Percentiles rank a stretch among this genome's conserved stretches.
phyloP scores from a whole-genome alignment of 2,113 vertebrate species.

The Zosterops borbonicus region DNA sequence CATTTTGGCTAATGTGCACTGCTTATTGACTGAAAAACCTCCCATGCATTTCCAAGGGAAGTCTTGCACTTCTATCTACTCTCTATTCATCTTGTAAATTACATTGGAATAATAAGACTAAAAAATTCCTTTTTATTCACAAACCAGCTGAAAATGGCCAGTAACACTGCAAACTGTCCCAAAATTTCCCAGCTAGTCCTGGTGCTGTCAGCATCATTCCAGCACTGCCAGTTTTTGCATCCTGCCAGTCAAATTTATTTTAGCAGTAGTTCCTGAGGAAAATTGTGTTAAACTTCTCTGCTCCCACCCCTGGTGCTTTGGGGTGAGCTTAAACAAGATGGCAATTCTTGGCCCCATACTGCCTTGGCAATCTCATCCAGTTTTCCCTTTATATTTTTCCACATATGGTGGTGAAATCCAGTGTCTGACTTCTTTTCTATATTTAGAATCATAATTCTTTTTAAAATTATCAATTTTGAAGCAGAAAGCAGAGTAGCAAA shows the following conservation, averaged over 20 bases:
- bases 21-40: background rate
- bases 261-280: background rate
- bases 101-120: background rate
- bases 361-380: background rate
- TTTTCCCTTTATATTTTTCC: slow-evolving; percentile 11
- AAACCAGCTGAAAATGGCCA: background rate
- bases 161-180: background rate
- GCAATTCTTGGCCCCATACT: background rate
- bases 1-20: background rate
- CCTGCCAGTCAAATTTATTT: background rate
- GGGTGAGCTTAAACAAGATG: background rate
- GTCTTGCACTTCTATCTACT: background rate
- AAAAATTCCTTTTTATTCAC: background rate
- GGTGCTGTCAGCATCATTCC: background rate
- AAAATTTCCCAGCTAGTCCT: background rate
- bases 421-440: background rate
- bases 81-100: background rate
- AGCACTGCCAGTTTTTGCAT: background rate
- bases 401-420: slow-evolving; percentile 56
- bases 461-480: background rate
- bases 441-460: background rate
- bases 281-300: background rate
- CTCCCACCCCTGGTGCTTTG: accelerated
- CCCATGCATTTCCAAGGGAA: background rate
- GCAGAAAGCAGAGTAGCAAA: background rate